These are phyloP conservation scores for Pavo muticus DNA, from an alignment of 2,113 vertebrate genomes.

Conservation along the genomic window DNA sequence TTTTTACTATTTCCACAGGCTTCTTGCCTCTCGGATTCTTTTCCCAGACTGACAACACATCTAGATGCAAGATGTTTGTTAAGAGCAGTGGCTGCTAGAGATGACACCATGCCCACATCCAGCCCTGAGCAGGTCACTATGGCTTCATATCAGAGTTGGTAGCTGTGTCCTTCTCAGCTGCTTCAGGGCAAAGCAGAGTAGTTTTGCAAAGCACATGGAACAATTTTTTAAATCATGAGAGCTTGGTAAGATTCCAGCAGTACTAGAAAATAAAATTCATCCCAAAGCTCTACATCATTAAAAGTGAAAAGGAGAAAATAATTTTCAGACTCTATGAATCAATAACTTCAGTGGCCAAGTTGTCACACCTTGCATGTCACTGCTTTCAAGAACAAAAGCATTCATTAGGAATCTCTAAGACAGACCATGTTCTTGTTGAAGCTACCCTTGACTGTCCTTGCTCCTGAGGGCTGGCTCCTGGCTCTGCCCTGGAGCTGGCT, in stretches of 20 bases:
- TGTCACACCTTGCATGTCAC: accelerated
- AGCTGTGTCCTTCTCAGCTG: background rate
- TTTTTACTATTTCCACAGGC: background rate
- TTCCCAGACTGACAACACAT: background rate
- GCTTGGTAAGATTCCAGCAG: background rate
- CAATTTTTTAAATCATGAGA: background rate
- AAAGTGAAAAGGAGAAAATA: background rate
- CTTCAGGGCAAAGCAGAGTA: background rate
- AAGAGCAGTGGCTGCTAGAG: background rate
- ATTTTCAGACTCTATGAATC: background rate
- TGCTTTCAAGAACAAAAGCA: background rate
- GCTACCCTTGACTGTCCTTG: background rate
- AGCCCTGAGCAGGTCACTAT: background rate
- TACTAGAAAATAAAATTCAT: background rate
- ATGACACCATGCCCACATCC: background rate
- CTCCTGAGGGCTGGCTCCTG: background rate
- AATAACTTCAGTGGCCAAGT: background rate
- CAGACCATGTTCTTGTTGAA: background rate
- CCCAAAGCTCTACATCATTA: background rate
- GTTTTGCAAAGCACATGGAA: background rate
- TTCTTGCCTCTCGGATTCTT: background rate
- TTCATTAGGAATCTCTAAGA: background rate
- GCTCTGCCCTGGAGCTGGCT: background rate
- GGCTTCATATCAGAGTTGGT: background rate
- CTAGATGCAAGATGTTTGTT: background rate